Conservation (phyloP, 2,797 vertebrate species). For the Sebastes melanostomus region DNA sequence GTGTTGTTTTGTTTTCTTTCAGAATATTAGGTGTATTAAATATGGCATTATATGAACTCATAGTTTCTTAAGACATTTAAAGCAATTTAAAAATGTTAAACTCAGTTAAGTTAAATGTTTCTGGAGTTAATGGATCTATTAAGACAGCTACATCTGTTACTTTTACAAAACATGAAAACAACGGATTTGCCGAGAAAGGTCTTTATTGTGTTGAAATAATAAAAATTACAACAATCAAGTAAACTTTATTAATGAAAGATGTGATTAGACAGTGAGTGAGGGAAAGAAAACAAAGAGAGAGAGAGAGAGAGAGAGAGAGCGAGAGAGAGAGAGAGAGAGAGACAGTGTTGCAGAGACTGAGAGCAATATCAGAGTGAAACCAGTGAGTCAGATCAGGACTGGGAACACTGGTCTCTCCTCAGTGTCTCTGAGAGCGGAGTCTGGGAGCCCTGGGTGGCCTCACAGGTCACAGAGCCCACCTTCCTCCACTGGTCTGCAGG, state of each 20-base stretch:
- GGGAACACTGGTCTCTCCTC: too few species aligned
- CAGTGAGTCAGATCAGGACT: too few species aligned
- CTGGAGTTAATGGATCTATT: neutral
- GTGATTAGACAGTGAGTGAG: neutral
- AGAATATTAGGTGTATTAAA: neutral
- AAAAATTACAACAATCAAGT: neutral
- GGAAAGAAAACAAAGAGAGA: too few species aligned
- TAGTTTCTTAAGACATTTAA: neutral
- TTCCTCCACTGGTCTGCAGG: too few species aligned
- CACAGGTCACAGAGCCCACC: too few species aligned
- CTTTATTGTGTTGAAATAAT: neutral
- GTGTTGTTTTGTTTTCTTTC: accelerated
- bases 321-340: too few species aligned
- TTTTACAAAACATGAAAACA: neutral
- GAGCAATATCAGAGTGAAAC: too few species aligned
- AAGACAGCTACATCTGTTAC: neutral
- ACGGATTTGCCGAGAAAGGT: neutral
- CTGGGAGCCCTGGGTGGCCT: too few species aligned
- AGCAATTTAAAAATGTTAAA: neutral
- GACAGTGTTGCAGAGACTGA: too few species aligned
- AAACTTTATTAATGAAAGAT: neutral
- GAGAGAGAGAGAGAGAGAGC: too few species aligned
- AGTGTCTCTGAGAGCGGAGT: too few species aligned
- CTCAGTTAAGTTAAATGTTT: neutral
- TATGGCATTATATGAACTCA: too few species aligned